Base-by-base conservation (phyloP, 2,888 invertebrate genomes). In the Cerastoderma edule region DNA sequence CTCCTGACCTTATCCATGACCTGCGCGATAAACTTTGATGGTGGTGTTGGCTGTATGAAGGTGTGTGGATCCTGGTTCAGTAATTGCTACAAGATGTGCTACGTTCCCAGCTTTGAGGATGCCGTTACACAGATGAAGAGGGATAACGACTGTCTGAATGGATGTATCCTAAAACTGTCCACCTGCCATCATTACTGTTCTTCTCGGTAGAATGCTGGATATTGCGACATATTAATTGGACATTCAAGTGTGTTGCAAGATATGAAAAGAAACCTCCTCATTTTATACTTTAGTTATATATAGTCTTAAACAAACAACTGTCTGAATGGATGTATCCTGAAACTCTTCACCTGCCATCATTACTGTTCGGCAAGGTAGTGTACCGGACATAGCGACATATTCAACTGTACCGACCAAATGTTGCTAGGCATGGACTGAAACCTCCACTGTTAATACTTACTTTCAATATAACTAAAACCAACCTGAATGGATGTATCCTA, bases 161-260 rank as follows among this genome's bases (percentile, higher is more conserved):
- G 54, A 50, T 79, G 79, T 66, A 79, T 79, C n/a, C 39, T 66
- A 22, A 72, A 57, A 64, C 69, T 79, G 30, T 66, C 75, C 35
- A 79, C 72, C n/a, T 79, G 79, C 30, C 66, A 75, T 27, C 75
- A 79, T 57, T 75, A 75, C 33, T 79, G 78, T 46, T 65, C 60
- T 1, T 35, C 66, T 3, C 35, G 39, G 27, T 60, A 60, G 39
- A n/a, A n/a, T n/a, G n/a, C n/a, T n/a, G n/a, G n/a, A n/a, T n/a
- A n/a, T n/a, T n/a, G n/a, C n/a, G n/a, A n/a, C n/a, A n/a, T n/a
- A n/a, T n/a, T n/a, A n/a, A n/a, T n/a, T n/a, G n/a, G n/a, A n/a
- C n/a, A n/a, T n/a, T n/a, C n/a, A n/a, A n/a, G n/a, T n/a, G n/a
- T n/a, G n/a, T n/a, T n/a, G n/a, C n/a, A n/a, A n/a, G n/a, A n/a